Percentiles rank a stretch among this genome's conserved stretches.
These are phyloP conservation scores for Poecilia picta DNA, from an alignment of 2,797 vertebrate genomes.

Conservation along the genomic window DNA sequence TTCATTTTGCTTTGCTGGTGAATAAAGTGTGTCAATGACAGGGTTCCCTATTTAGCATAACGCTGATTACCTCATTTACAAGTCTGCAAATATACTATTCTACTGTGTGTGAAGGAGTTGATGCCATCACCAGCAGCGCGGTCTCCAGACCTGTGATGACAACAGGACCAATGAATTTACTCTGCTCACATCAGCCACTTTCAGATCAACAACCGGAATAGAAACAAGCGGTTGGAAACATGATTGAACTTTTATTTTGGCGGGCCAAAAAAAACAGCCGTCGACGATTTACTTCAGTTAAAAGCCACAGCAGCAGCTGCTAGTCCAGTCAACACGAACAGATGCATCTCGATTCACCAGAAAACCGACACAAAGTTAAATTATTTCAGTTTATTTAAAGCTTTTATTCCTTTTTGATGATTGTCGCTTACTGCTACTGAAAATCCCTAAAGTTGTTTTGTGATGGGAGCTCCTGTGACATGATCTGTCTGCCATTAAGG, in stretches of 20 bases:
- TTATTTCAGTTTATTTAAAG: neutral
- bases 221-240: conserved; percentile 52
- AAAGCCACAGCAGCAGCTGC: conserved; percentile 44
- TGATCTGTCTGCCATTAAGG: neutral
- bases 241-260: conserved; percentile 33
- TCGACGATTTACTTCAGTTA: conserved; percentile 46
- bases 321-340: conserved; percentile 45
- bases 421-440: neutral
- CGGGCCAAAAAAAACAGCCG: conserved; percentile 37
- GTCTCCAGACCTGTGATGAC: conserved; percentile 79
- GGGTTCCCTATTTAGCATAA: conserved; percentile 78
- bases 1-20: conserved; percentile 65
- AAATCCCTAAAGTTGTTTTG: neutral
- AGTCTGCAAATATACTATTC: conserved; percentile 86
- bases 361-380: neutral
- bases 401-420: neutral
- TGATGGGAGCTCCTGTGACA: neutral
- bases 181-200: conserved; percentile 70
- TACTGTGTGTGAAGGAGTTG: conserved; percentile 81
- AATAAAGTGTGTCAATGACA: conserved; percentile 76
- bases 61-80: conserved; percentile 86
- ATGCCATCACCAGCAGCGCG: conserved; percentile 84
- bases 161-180: conserved; percentile 77
- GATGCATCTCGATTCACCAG: neutral
- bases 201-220: conserved; percentile 51